These are phyloP conservation scores for Ichneumon xanthorius DNA, from an alignment of 2,888 invertebrate species.

Conservation along the genomic window DNA sequence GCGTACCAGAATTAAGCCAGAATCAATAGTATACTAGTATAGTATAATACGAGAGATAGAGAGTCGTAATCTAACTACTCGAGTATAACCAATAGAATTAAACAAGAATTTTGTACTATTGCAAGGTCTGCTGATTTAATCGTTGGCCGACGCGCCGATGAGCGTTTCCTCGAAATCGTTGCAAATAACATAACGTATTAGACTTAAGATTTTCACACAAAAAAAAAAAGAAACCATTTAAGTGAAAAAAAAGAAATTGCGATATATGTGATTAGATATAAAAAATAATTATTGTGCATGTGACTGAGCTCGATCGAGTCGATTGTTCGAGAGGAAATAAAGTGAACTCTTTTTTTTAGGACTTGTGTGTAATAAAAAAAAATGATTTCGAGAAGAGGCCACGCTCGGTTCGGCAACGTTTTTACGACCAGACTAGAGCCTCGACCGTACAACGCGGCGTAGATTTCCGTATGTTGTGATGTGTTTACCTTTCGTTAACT, in stretches of 20 bases:
- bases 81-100: slow-evolving; percentile 51
- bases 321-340: neutral
- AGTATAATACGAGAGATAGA: slow-evolving; percentile 45
- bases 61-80: slow-evolving; percentile 53
- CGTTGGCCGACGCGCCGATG: slow-evolving; percentile 16
- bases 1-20: slow-evolving; percentile 53
- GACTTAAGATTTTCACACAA: neutral
- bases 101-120: slow-evolving; percentile 40
- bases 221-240: neutral
- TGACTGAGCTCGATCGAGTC: neutral
- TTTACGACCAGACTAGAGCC: slow-evolving; percentile 7
- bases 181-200: neutral
- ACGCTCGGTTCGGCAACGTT: slow-evolving; percentile 15
- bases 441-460: slow-evolving; percentile 59
- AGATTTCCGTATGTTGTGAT: slow-evolving; percentile 73
- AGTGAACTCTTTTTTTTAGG: neutral
- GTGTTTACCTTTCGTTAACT: slow-evolving; percentile 90
- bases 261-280: neutral
- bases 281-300: neutral
- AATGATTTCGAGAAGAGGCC: slow-evolving; percentile 33
- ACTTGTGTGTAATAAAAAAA: neutral
- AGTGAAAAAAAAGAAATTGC: neutral
- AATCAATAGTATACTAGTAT: slow-evolving; percentile 43
- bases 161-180: slow-evolving; percentile 33
- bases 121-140: slow-evolving; percentile 44